Conservation (phyloP, 2,888 invertebrate species). For the Chrysina gloriosa region DNA sequence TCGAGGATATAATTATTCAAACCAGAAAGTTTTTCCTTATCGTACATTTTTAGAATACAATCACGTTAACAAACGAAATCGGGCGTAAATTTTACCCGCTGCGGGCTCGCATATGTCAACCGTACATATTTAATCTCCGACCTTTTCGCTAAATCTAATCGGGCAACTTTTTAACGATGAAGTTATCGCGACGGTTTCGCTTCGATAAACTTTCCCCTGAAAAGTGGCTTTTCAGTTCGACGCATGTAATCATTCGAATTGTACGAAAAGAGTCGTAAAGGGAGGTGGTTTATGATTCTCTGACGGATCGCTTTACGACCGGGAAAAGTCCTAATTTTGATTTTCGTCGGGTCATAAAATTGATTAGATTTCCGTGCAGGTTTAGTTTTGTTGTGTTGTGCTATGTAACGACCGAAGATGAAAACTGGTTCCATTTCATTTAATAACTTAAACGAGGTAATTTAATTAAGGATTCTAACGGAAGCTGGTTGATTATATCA, state of each 20-base stretch:
- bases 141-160: background rate
- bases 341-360: slow-evolving; percentile 29
- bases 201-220: slow-evolving; percentile 13
- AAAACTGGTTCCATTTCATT: too few species aligned
- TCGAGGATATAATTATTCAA: too few species aligned
- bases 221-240: slow-evolving; percentile 20
- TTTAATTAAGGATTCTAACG: too few species aligned
- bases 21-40: too few species aligned
- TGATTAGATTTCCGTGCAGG: slow-evolving; percentile 16
- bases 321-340: slow-evolving; percentile 24
- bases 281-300: slow-evolving; percentile 29
- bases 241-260: slow-evolving; percentile 30
- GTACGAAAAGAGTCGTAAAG: slow-evolving; percentile 21
- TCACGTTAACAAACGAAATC: too few species aligned
- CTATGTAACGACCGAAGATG: background rate
- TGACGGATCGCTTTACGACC: slow-evolving; percentile 28
- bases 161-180: background rate
- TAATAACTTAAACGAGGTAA: too few species aligned
- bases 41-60: too few species aligned
- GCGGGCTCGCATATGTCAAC: too few species aligned
- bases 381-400: background rate
- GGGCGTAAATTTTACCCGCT: too few species aligned
- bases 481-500: too few species aligned
- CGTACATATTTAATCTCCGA: background rate
- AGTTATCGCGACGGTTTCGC: background rate